These are phyloP conservation scores for Bucorvus abyssinicus DNA, from an alignment of 2,797 vertebrate species.

Conservation along the genomic window DNA sequence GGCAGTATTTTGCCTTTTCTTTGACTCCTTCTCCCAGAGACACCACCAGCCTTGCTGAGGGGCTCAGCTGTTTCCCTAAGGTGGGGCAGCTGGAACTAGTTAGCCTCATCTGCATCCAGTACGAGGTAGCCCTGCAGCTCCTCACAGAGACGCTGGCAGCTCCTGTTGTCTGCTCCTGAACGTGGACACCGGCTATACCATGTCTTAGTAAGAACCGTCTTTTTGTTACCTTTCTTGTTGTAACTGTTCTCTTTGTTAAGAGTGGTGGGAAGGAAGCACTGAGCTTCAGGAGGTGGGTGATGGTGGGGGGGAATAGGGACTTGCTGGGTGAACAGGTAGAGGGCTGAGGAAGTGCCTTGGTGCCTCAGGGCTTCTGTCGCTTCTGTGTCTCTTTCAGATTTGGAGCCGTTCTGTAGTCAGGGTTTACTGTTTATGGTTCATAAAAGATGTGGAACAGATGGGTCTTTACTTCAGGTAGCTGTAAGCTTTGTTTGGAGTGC, in stretches of 20 bases:
- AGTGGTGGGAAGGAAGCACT: not conserved
- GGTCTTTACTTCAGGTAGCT: not conserved
- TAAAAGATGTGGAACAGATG: not conserved
- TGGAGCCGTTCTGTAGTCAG: not conserved
- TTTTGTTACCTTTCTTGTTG: not conserved
- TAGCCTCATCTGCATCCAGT: rapidly evolving
- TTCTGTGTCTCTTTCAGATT: rapidly evolving
- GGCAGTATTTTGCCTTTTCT: not conserved
- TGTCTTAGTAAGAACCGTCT: not conserved
- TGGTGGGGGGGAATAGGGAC: no score
- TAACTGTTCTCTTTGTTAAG: rapidly evolving
- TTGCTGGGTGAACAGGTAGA: not conserved
- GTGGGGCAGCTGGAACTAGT: not conserved
- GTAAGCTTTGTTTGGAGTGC: not conserved
- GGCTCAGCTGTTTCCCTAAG: no score
- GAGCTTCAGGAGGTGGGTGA: not conserved
- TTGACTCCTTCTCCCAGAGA: not conserved
- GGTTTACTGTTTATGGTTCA: rapidly evolving
- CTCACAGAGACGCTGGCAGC: rapidly evolving
- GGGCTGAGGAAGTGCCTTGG: rapidly evolving
- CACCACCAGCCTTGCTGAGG: no score
- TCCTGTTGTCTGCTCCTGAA: not conserved
- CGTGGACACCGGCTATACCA: rapidly evolving
- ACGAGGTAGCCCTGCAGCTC: rapidly evolving
- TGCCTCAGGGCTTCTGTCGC: not conserved